Base-by-base conservation (phyloP, 2,888 invertebrate species). In the Petrolisthes manimaculis region DNA sequence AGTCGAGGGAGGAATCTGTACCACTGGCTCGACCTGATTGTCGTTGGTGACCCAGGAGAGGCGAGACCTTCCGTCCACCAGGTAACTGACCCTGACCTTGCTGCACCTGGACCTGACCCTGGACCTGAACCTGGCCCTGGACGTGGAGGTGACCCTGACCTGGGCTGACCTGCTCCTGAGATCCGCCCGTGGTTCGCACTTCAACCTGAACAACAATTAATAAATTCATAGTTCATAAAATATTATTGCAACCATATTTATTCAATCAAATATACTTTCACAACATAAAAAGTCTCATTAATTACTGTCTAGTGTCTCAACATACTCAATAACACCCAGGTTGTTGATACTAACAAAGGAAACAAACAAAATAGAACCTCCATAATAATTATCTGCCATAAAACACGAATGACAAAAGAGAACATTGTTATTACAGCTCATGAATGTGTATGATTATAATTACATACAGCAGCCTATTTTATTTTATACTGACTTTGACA, bases 1-100 rank as follows among this genome's bases (percentile, higher is more conserved):
- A 88, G 80, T 88, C 88, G 9, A 88, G 51, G 55, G 88, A 88
- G 37, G 88, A 88, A 80, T 88, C 88, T 4, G 88, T 88, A 24
- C 88, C 88, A 56, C 88, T 88, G 84, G 84, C 54, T 9, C 83
- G 88, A 21, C 71, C 83, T 8, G 78, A 21, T 53, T 69, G 67
- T 6, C 80, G 24, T 9, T 84, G 88, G 0, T 88, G 88, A 54
- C 84, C 84, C 55, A 88, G 56, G 37, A 83, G 56, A 0, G 88
- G 88, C 4, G 84, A 84, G 9, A 88, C 84, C 61, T 79, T 84
- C 18, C 75, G 80, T 12, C 56, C 67, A 9, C 80, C 80, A 3
- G 61, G 24, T 24, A 61, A 6, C 14, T 37, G 78, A 14, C 83
- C 55, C 61, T 56, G 37, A 37, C 56, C 53, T 67, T 53, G 53